These are phyloP conservation scores for Drosophila suboccidentalis DNA, from an alignment of 2,888 invertebrate genomes.

Conservation along the genomic window DNA sequence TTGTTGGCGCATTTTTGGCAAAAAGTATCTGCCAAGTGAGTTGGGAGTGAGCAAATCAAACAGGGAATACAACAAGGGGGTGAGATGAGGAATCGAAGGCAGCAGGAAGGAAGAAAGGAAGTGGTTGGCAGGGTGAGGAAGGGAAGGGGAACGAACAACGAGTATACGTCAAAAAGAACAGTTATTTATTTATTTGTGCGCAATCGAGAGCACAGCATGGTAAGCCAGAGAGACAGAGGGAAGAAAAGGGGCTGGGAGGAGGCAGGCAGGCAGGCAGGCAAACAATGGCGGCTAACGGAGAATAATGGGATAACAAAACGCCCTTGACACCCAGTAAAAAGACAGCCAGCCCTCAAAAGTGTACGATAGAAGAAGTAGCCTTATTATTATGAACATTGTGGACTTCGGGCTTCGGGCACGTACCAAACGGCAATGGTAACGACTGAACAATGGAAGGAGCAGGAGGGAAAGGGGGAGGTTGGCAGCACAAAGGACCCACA, in stretches of 20 bases:
- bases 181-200: constrained; percentile 82
- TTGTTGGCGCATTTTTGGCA: constrained; percentile 31
- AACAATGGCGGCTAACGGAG: constrained; percentile 76
- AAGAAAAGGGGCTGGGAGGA: not conserved
- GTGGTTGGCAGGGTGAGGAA: constrained; percentile 33
- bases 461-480: not conserved
- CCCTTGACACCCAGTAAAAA: constrained; percentile 85
- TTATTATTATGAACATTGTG: constrained; percentile 80
- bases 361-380: constrained; percentile 73
- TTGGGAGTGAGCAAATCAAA: constrained; percentile 76
- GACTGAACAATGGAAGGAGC: not conserved
- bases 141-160: constrained; percentile 38
- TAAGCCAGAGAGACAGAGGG: constrained; percentile 18
- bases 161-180: constrained; percentile 81
- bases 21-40: constrained; percentile 66
- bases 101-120: constrained; percentile 18
- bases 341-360: constrained; percentile 78
- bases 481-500: constrained; percentile 66
- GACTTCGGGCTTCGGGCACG: constrained; percentile 67
- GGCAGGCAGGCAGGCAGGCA: constrained; percentile 32
- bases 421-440: constrained; percentile 63
- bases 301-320: constrained; percentile 85
- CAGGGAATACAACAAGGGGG: constrained; percentile 29
- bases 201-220: constrained; percentile 65
- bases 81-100: not conserved